Conservation (phyloP, 2,888 invertebrate genomes). For the Macaria notata region DNA sequence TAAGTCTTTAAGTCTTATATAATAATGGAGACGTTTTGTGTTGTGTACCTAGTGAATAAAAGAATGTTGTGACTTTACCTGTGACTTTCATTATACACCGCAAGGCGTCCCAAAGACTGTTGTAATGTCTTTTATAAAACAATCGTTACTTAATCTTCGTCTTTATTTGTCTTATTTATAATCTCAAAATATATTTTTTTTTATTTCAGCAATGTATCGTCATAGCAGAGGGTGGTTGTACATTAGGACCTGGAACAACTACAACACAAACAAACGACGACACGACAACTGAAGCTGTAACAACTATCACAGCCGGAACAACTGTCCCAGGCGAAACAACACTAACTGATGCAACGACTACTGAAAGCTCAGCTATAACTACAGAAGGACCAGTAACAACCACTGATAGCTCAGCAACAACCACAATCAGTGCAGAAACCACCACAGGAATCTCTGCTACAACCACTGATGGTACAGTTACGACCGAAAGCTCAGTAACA, state of each 20-base stretch:
- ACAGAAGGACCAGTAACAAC: no score
- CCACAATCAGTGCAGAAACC: background rate
- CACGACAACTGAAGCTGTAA: no score
- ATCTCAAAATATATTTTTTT: no score
- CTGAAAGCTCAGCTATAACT: background rate
- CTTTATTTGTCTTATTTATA: no score
- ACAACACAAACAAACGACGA: background rate
- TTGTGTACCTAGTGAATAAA: no score
- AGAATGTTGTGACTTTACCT: no score
- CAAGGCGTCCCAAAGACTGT: no score
- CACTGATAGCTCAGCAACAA: background rate
- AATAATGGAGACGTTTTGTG: no score
- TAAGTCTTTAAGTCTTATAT: no score
- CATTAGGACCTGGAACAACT: slow-evolving; percentile 15
- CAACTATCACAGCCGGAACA: no score
- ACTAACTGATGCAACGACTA: background rate
- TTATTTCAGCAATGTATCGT: slow-evolving; percentile 32
- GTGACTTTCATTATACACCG: no score
- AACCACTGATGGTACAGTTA: background rate
- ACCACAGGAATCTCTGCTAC: background rate
- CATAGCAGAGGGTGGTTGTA: slow-evolving; percentile 43
- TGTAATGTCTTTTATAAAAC: background rate
- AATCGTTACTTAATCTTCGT: no score
- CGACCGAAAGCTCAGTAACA: slow-evolving; percentile 12
- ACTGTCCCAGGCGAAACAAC: background rate